Percentiles rank a stretch among this genome's conserved stretches.
These are phyloP conservation scores for Spilarctia lutea DNA, from an alignment of 2,888 invertebrate species.

Conservation along the genomic window DNA sequence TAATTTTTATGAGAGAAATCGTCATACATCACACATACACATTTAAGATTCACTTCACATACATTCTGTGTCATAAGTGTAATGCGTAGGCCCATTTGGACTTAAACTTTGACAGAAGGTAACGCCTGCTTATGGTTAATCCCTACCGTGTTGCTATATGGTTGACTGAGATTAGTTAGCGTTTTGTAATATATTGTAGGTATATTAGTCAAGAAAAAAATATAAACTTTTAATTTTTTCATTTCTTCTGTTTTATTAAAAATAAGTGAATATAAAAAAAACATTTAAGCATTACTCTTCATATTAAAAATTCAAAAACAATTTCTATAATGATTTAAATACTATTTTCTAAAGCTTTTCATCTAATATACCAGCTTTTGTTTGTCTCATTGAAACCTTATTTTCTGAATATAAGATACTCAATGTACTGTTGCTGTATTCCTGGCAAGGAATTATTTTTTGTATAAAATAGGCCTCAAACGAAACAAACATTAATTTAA, in stretches of 20 bases:
- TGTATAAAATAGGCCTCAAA: too few species aligned
- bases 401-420: not conserved
- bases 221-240: not conserved
- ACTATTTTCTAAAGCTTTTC: not conserved
- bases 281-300: not conserved
- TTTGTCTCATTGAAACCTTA: not conserved
- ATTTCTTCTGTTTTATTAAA: not conserved
- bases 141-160: too few species aligned
- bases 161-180: not conserved
- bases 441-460: too few species aligned
- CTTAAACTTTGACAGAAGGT: too few species aligned
- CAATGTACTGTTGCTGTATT: not conserved
- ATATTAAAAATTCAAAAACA: not conserved
- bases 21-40: too few species aligned
- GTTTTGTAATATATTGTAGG: not conserved
- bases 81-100: too few species aligned
- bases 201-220: not conserved
- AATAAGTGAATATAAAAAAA: not conserved
- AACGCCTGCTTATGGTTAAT: too few species aligned
- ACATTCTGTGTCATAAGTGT: too few species aligned
- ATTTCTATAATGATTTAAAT: not conserved
- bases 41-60: too few species aligned
- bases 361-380: not conserved
- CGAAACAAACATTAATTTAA: too few species aligned
- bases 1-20: too few species aligned